These are phyloP conservation scores for Gymnocheta viridis DNA, from an alignment of 2,888 invertebrate species.

Conservation along the genomic window DNA sequence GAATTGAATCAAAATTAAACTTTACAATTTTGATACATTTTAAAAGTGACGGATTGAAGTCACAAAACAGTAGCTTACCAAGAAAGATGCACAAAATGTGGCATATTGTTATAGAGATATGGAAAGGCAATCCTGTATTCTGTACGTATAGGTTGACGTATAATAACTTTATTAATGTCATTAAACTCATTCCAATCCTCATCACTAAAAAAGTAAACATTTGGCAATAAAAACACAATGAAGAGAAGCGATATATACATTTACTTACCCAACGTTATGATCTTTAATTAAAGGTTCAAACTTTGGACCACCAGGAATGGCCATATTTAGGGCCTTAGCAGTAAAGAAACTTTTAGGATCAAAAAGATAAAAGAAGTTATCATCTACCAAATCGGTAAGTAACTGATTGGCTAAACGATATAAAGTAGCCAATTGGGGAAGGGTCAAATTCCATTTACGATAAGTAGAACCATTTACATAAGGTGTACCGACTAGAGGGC, in stretches of 20 bases:
- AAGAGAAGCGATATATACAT: not conserved
- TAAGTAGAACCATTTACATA: slow-evolving; percentile 98
- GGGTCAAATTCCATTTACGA: slow-evolving; percentile 95
- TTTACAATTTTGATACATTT: slow-evolving; percentile 82
- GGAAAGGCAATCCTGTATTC: slow-evolving; percentile 99
- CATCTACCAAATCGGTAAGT: slow-evolving; percentile 98
- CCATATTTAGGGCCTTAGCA: slow-evolving; percentile 99
- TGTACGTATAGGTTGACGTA: slow-evolving; percentile 98
- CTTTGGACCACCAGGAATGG: slow-evolving; percentile 99
- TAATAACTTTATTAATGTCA: slow-evolving; percentile 99
- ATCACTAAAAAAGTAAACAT: slow-evolving; percentile 85
- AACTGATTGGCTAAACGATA: slow-evolving; percentile 99
- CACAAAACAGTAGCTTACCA: slow-evolving; percentile 88
- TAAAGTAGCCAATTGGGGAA: slow-evolving; percentile 98
- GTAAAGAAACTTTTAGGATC: slow-evolving; percentile 99
- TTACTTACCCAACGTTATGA: slow-evolving; percentile 92
- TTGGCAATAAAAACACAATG: slow-evolving; percentile 14
- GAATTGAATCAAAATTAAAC: slow-evolving; percentile 79
- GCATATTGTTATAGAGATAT: slow-evolving; percentile 99
- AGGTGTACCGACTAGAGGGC: slow-evolving; percentile 95
- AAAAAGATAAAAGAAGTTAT: slow-evolving; percentile 99
- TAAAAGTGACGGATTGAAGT: slow-evolving; percentile 23
- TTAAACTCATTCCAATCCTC: slow-evolving; percentile 99
- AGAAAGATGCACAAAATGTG: slow-evolving; percentile 98
- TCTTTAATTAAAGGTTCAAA: slow-evolving; percentile 99